A percentile compares a stretch with the other conserved stretches of the same genome.
phyloP scores from a whole-genome alignment of 2,113 vertebrate genomes.

The Lophura nycthemera region DNA sequence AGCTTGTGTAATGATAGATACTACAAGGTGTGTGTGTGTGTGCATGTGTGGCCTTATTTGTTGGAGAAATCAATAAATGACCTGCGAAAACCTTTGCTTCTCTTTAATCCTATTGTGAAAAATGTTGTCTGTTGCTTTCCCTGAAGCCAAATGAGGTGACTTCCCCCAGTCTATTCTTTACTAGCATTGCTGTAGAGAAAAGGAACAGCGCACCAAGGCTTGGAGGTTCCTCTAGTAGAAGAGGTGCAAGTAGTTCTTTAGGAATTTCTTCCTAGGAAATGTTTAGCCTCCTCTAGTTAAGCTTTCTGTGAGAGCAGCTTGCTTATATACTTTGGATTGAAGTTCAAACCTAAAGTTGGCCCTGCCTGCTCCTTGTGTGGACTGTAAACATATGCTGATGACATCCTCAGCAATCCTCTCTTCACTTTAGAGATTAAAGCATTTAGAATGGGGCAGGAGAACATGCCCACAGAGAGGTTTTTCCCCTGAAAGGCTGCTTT shows the following conservation, averaged over 20 bases:
- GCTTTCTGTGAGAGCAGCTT: background rate
- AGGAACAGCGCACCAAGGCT: accelerated
- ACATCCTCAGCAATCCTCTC: background rate
- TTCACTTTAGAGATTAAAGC: accelerated
- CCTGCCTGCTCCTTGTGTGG: background rate
- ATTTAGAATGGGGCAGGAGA: background rate
- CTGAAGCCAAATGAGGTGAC: background rate
- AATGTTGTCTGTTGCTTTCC: background rate
- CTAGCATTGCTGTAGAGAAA: background rate
- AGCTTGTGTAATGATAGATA: background rate
- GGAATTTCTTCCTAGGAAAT: slow-evolving; percentile 10
- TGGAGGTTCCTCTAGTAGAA: background rate
- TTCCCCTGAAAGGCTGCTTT: background rate
- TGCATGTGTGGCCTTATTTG: background rate
- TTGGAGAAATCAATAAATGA: slow-evolving; percentile 41
- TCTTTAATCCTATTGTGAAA: background rate
- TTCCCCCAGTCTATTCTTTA: background rate
- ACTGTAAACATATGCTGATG: accelerated
- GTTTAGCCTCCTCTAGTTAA: background rate
- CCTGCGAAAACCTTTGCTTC: background rate
- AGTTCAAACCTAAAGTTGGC: background rate
- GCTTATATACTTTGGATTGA: background rate
- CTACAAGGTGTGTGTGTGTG: accelerated
- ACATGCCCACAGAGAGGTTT: accelerated
- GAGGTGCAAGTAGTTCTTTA: accelerated